Percentiles rank a stretch among this genome's conserved stretches.
These are phyloP conservation scores for Ptilonorhynchus violaceus DNA, from an alignment of 2,113 vertebrate genomes.

Conservation along the genomic window DNA sequence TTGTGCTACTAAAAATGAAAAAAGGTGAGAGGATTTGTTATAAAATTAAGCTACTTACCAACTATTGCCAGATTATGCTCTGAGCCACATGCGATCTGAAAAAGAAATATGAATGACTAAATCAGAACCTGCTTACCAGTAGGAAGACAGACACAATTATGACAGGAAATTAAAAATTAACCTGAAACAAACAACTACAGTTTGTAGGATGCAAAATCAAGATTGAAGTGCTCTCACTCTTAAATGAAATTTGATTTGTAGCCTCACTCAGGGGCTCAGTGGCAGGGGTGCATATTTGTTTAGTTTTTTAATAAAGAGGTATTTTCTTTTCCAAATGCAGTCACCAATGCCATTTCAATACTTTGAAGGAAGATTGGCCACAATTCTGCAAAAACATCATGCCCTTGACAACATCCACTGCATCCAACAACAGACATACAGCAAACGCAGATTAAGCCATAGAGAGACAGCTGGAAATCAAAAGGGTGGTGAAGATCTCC, in stretches of 20 bases:
- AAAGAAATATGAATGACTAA: slow-evolving; percentile 32
- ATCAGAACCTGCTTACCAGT: not conserved
- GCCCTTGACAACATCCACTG: not conserved
- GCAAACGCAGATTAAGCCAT: not conserved
- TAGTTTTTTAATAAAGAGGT: not conserved
- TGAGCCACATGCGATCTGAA: slow-evolving; percentile 91
- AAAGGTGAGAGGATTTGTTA: not conserved
- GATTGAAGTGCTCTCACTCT: not conserved
- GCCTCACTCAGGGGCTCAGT: not conserved
- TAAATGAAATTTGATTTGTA: not conserved
- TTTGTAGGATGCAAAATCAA: not conserved
- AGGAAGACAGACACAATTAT: not conserved
- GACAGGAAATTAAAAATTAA: slow-evolving; percentile 27
- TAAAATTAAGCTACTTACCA: slow-evolving; percentile 79
- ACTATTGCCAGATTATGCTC: slow-evolving; percentile 92
- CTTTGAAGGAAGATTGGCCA: not conserved
- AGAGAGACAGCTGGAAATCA: not conserved
- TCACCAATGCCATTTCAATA: not conserved
- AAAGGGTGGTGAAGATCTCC: not conserved
- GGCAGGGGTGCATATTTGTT: not conserved
- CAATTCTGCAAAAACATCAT: not conserved
- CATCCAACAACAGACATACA: not conserved
- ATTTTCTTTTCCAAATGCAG: not conserved
- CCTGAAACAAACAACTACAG: not conserved
- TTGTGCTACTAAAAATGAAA: not conserved